phyloP scores from a whole-genome alignment of 2,888 invertebrate genomes.

The Sesia apiformis region DNA sequence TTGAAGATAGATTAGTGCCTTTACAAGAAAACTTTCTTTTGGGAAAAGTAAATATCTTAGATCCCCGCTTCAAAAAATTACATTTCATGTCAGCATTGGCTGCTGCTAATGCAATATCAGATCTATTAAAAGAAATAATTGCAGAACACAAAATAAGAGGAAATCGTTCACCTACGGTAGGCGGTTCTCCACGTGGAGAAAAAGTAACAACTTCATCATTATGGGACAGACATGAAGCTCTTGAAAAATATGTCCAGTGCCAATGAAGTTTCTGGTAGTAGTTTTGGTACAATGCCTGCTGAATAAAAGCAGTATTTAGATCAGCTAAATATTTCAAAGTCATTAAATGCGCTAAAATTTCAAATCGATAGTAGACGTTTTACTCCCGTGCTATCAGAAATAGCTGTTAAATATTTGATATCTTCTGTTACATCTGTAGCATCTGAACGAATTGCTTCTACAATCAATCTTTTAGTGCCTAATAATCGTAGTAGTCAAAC shows the following conservation, averaged over 20 bases:
- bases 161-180: background rate
- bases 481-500: background rate
- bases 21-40: background rate
- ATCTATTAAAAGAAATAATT: background rate
- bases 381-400: background rate
- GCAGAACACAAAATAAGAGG: background rate
- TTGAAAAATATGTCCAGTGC: background rate
- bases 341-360: background rate
- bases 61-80: background rate
- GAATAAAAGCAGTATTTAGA: background rate
- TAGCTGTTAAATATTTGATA: background rate
- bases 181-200: background rate
- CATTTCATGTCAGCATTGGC: background rate
- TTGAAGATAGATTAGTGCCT: background rate
- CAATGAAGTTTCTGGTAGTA: background rate
- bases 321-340: too few species aligned
- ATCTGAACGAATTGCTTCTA: background rate
- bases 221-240: background rate
- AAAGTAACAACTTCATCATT: background rate
- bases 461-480: background rate
- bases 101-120: background rate
- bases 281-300: background rate
- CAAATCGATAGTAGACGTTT: background rate
- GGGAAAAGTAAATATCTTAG: background rate
- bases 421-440: background rate